Conservation (phyloP, 2,797 vertebrate species). For the Falco rusticolus region DNA sequence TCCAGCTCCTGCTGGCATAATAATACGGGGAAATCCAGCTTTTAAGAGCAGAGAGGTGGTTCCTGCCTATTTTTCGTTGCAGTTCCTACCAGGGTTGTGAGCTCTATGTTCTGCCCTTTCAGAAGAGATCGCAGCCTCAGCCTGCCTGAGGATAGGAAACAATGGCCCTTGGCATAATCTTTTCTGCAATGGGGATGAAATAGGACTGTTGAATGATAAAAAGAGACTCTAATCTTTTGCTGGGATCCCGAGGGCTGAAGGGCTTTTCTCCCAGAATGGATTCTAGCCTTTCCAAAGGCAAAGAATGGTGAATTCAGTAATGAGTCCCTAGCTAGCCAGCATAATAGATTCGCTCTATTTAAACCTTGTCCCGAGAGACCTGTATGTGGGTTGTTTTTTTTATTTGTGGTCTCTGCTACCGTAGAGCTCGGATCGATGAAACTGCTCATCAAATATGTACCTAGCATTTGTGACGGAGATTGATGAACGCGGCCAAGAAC, state of each 20-base stretch:
- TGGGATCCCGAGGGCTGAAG: background rate
- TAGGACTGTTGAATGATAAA: background rate
- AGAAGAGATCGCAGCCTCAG: background rate
- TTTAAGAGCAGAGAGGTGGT: background rate
- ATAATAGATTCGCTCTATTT: background rate
- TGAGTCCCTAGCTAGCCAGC: conserved; percentile 18
- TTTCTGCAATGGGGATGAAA: background rate
- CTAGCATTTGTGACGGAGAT: background rate
- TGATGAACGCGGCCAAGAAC: background rate
- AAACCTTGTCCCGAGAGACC: conserved; percentile 3
- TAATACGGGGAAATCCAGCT: background rate
- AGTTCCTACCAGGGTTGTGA: background rate
- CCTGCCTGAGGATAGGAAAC: background rate
- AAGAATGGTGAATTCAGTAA: conserved; percentile 9
- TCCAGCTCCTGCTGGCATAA: background rate
- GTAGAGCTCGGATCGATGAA: background rate
- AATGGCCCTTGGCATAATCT: background rate
- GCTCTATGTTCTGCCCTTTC: background rate
- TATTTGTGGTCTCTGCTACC: conserved; percentile 1
- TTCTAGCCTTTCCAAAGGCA: conserved; percentile 29
- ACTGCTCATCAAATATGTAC: background rate
- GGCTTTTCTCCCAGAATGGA: background rate
- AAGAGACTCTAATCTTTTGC: conserved; percentile 1
- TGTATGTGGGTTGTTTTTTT: background rate
- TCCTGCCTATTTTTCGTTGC: background rate